phyloP scores from a whole-genome alignment of 2,797 vertebrate species.

The Sebastes wilsoni region DNA sequence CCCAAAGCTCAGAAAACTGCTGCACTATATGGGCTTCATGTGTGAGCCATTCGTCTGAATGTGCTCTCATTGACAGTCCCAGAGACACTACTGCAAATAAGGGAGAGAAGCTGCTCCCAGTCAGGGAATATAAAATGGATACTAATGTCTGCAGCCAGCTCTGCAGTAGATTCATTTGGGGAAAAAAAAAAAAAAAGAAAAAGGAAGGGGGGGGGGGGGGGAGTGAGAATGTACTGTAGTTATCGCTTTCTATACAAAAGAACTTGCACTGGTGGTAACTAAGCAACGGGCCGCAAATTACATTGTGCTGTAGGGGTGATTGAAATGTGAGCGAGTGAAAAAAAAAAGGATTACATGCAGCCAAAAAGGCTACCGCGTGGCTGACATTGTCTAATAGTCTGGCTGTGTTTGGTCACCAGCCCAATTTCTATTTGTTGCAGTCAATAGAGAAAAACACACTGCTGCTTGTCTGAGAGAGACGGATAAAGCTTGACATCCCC shows the following conservation, averaged over 20 bases:
- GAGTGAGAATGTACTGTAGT: slow-evolving; percentile 56
- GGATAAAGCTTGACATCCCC: slow-evolving; percentile 14
- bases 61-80: slow-evolving; percentile 55
- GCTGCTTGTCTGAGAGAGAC: slow-evolving; percentile 22
- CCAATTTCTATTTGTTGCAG: slow-evolving; percentile 47
- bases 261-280: slow-evolving; percentile 77
- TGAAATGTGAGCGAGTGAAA: slow-evolving; percentile 65
- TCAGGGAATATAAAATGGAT: slow-evolving; percentile 71
- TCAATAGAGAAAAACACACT: slow-evolving; percentile 15
- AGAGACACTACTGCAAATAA: slow-evolving; percentile 54
- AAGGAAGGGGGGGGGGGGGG: not conserved
- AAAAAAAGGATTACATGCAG: slow-evolving; percentile 48
- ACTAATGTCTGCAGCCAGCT: slow-evolving; percentile 73
- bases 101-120: slow-evolving; percentile 57
- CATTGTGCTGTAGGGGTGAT: slow-evolving; percentile 70
- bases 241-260: slow-evolving; percentile 71
- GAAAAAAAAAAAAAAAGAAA: not conserved
- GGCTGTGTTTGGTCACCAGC: slow-evolving; percentile 46
- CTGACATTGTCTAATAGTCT: slow-evolving; percentile 44
- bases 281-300: slow-evolving; percentile 75
- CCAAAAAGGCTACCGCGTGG: slow-evolving; percentile 48
- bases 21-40: slow-evolving; percentile 40
- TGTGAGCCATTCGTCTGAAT: slow-evolving; percentile 62
- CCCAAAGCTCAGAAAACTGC: slow-evolving; percentile 34
- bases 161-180: slow-evolving; percentile 66